Evolutionary conservation across 2,113 vertebrate species (phyloP).

Genomic region (Anolis sagrei): DNA sequence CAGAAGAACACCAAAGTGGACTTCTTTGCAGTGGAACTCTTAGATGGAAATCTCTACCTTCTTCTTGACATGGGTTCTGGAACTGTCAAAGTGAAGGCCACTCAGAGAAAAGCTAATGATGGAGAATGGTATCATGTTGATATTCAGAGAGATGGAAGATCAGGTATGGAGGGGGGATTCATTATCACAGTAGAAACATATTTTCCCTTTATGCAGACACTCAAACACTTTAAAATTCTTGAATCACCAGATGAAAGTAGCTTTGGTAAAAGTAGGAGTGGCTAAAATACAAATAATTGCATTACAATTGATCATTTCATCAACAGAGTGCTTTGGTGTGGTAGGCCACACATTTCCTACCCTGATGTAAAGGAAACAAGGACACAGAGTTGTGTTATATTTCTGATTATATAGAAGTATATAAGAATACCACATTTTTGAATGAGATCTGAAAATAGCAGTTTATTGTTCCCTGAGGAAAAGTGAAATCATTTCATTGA

Average conservation of each 20-base stretch:
- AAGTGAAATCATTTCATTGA: background rate
- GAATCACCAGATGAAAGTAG: no score
- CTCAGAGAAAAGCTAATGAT: slow-evolving; percentile 94
- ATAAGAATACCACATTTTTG: background rate
- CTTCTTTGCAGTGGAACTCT: slow-evolving; percentile 95
- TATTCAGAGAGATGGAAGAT: slow-evolving; percentile 95
- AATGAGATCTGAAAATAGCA: background rate
- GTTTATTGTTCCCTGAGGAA: background rate
- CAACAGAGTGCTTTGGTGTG: no score
- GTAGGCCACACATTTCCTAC: no score
- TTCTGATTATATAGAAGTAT: background rate
- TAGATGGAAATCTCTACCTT: slow-evolving; percentile 92
- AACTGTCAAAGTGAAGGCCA: slow-evolving; percentile 97
- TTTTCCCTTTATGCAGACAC: no score
- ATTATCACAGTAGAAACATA: background rate
- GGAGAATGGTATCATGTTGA: slow-evolving; percentile 98
- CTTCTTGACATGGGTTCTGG: slow-evolving; percentile 98
- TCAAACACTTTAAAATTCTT: no score
- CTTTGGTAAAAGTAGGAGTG: no score
- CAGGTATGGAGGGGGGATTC: slow-evolving; percentile 79
- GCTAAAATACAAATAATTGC: no score
- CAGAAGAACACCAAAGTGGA: slow-evolving; percentile 97
- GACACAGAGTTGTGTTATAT: background rate
- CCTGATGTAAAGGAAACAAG: no score
- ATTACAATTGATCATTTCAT: no score